Evolutionary conservation across 2,113 vertebrate species (phyloP), one percentile per base, ranked within the genome.

Genomic region (Cercopithecus mona): DNA sequence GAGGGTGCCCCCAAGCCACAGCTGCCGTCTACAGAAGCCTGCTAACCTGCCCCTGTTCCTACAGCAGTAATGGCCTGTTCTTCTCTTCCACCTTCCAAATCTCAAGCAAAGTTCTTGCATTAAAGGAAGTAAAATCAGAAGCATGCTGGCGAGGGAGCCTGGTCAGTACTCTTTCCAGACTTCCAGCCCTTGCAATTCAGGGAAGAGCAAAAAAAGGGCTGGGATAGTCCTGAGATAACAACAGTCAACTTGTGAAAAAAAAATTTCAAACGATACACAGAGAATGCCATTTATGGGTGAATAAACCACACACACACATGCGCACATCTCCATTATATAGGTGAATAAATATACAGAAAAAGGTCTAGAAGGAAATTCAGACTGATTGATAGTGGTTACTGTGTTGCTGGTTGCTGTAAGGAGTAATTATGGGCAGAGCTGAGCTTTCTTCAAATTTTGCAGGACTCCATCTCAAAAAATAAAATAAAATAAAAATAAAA

Each of bases 11-110:
- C 38, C 68, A 84, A 38, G n/a, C 38, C 27, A 0, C 7, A 13
- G 45, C 20, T 11, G 2, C 48, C 86, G 5, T 50, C 55, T 0
- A 0, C 0, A 8, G 43, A 66, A 14, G 43, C 27, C 57, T 1
- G 1, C 23, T 27, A 1, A 30, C 27, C 30, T 72, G 13, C 8
- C n/a, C 84, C 72, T 32, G 50, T 85, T 85, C 78, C 35, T 93
- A 52, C 70, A n/a, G 72, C 61, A 72, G 6, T 17, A 14, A 43
- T 9, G 43, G 79, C 22, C 43, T 89, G 59, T 72, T 72, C 40
- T 90, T 72, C 50, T 61, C 72, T 50, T n/a, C 27, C 30, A 6
- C 50, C 80, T 85, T 88, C 57, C 23, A 40, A 23, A 66, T 32
- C 68, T 35, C 83, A 23, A 73, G 75, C 43, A n/a, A 88, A 38